Conservation (phyloP, 2,797 vertebrate species). For the Sorex maritimensis region DNA sequence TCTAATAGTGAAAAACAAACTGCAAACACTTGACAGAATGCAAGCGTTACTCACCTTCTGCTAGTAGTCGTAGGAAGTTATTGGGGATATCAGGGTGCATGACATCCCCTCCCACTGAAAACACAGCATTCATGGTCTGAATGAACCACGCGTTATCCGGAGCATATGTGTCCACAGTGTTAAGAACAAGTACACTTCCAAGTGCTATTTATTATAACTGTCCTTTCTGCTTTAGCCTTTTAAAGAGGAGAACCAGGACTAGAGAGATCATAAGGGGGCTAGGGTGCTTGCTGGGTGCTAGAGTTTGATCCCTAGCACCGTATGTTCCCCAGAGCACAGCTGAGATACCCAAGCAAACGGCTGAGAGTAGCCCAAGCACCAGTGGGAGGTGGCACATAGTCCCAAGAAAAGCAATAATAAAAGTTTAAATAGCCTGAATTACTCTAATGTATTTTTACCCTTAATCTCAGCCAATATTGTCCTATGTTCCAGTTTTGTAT, state of each 20-base stretch:
- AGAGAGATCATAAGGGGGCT: too few species aligned
- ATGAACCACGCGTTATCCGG: constrained; percentile 98
- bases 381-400: too few species aligned
- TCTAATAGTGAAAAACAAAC: constrained; percentile 66
- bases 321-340: too few species aligned
- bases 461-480: constrained; percentile 43
- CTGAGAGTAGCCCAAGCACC: too few species aligned
- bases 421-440: constrained; percentile 27
- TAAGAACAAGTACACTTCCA: constrained; percentile 91
- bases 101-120: constrained; percentile 96
- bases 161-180: constrained; percentile 94
- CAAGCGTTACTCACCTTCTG: constrained; percentile 93
- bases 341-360: too few species aligned
- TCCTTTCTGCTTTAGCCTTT: constrained; percentile 20
- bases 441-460: constrained; percentile 40
- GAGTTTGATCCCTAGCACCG: too few species aligned
- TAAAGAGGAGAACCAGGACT: constrained; percentile 13
- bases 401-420: too few species aligned
- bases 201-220: constrained; percentile 74
- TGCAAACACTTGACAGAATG: constrained; percentile 60
- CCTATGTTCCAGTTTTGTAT: not conserved
- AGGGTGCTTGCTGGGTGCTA: too few species aligned
- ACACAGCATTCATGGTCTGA: constrained; percentile 97
- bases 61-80: constrained; percentile 96
- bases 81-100: constrained; percentile 96